These are phyloP conservation scores for Bathynomus jamesi DNA, from an alignment of 1,140 invertebrate genomes.

Conservation along the genomic window DNA sequence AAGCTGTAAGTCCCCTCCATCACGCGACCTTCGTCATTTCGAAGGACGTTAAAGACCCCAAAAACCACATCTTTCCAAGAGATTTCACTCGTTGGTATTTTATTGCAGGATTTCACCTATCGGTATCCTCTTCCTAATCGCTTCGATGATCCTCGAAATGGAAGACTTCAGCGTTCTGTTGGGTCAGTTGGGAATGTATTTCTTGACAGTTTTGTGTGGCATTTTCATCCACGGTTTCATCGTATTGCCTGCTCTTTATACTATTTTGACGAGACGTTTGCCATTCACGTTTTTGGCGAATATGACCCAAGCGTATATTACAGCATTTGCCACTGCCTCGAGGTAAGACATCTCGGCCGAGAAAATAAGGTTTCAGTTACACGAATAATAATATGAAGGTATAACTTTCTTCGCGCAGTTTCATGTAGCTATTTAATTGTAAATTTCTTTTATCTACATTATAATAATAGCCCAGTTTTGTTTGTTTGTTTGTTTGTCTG, in stretches of 20 bases:
- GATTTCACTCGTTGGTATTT: slow-evolving; percentile 28
- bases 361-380: no score
- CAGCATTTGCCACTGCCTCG: slow-evolving; percentile 88
- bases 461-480: no score
- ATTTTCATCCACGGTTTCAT: slow-evolving; percentile 83
- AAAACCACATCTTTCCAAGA: no score
- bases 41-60: no score
- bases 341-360: slow-evolving; percentile 57
- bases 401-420: no score
- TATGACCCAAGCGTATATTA: slow-evolving; percentile 78
- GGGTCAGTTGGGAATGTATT: slow-evolving; percentile 81
- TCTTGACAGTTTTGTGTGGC: slow-evolving; percentile 79
- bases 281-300: slow-evolving; percentile 73
- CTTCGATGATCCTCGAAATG: slow-evolving; percentile 81
- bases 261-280: slow-evolving; percentile 62
- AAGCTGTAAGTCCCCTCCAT: no score
- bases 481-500: no score
- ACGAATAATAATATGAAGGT: no score
- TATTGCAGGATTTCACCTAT: slow-evolving; percentile 74
- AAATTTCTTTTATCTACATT: no score
- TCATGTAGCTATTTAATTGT: no score
- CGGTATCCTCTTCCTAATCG: slow-evolving; percentile 83
- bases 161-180: slow-evolving; percentile 69
- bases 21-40: no score
- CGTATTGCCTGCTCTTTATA: slow-evolving; percentile 74